Evolutionary conservation across 2,797 vertebrate genomes (phyloP).

Genomic region (Steatocranus sp.): DNA sequence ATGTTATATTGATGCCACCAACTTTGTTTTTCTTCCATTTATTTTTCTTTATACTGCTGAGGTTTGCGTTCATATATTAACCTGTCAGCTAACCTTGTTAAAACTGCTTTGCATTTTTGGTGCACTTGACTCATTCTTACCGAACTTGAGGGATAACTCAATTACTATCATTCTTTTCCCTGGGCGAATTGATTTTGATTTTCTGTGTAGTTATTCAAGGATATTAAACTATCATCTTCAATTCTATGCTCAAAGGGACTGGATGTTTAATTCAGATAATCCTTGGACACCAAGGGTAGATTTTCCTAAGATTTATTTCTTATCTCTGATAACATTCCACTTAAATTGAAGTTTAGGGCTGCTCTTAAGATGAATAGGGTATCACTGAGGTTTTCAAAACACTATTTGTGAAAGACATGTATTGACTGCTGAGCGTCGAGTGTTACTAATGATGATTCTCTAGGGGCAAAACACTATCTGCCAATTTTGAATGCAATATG

Average conservation of each 20-base stretch:
- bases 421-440: conserved; percentile 59
- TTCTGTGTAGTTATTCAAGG: conserved; percentile 14
- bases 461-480: conserved; percentile 62
- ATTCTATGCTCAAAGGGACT: conserved; percentile 19
- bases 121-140: neutral
- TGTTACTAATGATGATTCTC: conserved; percentile 73
- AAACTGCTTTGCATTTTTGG: neutral
- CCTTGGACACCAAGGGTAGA: conserved; percentile 13
- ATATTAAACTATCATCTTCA: conserved; percentile 38
- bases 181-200: conserved; percentile 13
- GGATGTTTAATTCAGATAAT: conserved; percentile 43
- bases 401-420: conserved; percentile 49
- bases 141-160: conserved; percentile 12
- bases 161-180: conserved; percentile 1
- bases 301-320: conserved; percentile 33
- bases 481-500: conserved; percentile 51
- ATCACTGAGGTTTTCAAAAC: conserved; percentile 48
- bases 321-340: conserved; percentile 24
- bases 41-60: neutral
- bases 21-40: neutral
- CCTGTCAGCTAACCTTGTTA: neutral
- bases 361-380: conserved; percentile 40
- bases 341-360: conserved; percentile 46
- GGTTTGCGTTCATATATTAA: neutral
- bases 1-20: neutral